Evolutionary conservation across 2,797 vertebrate genomes (phyloP).

Genomic region (Zalophus californianus): DNA sequence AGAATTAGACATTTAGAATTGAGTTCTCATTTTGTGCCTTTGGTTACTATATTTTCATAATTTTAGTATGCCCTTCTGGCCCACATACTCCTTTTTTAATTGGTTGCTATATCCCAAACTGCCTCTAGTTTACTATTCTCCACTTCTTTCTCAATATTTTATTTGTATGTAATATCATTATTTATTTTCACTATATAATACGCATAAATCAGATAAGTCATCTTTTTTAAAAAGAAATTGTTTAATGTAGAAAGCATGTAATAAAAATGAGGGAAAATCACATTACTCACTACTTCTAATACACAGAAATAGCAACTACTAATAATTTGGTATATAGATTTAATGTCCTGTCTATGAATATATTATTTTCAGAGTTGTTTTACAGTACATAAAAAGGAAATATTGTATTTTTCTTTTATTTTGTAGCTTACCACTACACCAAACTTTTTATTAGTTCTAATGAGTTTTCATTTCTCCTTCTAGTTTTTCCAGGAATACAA

Average conservation of each 20-base stretch:
- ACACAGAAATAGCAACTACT: neutral
- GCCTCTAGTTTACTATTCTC: neutral
- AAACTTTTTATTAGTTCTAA: neutral
- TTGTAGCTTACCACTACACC: neutral
- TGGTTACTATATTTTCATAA: neutral
- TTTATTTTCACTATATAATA: neutral
- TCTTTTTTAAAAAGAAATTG: neutral
- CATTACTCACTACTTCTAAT: neutral
- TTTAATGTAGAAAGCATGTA: neutral
- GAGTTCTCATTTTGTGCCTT: neutral
- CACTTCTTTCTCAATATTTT: neutral
- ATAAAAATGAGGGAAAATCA: neutral
- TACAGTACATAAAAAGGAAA: neutral
- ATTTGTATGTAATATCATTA: neutral
- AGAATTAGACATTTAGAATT: neutral
- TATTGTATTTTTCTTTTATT: neutral
- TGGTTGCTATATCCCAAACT: neutral
- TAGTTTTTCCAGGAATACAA: neutral
- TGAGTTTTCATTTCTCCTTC: neutral
- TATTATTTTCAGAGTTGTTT: neutral
- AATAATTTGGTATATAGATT: neutral
- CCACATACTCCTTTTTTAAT: neutral
- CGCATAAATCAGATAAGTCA: neutral
- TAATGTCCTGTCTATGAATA: neutral
- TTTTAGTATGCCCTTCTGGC: neutral